Conservation (phyloP, 2,113 vertebrate genomes). For the Sapayoa aenigma region DNA sequence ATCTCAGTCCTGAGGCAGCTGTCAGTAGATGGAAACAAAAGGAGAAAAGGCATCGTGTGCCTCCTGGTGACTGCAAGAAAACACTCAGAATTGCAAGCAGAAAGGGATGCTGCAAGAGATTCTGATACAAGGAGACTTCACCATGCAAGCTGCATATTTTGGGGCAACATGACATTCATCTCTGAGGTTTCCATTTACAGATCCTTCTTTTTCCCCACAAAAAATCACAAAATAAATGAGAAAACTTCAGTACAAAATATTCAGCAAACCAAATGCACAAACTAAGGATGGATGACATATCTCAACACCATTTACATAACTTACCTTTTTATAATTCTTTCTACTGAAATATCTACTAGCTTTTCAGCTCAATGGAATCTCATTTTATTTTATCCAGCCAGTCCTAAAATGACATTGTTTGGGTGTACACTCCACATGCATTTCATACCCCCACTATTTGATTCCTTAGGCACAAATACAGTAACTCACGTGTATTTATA, state of each 20-base stretch:
- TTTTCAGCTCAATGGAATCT: neutral
- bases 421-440: neutral
- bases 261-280: neutral
- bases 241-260: neutral
- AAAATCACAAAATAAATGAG: neutral
- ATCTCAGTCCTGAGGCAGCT: neutral
- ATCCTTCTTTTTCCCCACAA: neutral
- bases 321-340: neutral
- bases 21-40: neutral
- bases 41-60: neutral
- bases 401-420: neutral
- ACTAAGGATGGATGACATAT: neutral
- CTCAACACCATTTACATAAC: neutral
- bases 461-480: neutral
- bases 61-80: neutral
- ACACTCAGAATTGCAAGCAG: neutral
- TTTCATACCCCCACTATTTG: neutral
- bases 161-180: neutral
- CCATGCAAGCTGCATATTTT: neutral
- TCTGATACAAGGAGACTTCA: neutral
- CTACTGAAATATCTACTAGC: neutral
- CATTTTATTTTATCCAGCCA: neutral
- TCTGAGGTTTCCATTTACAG: neutral
- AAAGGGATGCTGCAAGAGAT: neutral
- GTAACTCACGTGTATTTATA: neutral